A percentile compares a stretch with the other conserved stretches of the same genome.
These are phyloP conservation scores for Hydrotaea diabolus DNA, from an alignment of 2,888 invertebrate genomes.

Conservation along the genomic window DNA sequence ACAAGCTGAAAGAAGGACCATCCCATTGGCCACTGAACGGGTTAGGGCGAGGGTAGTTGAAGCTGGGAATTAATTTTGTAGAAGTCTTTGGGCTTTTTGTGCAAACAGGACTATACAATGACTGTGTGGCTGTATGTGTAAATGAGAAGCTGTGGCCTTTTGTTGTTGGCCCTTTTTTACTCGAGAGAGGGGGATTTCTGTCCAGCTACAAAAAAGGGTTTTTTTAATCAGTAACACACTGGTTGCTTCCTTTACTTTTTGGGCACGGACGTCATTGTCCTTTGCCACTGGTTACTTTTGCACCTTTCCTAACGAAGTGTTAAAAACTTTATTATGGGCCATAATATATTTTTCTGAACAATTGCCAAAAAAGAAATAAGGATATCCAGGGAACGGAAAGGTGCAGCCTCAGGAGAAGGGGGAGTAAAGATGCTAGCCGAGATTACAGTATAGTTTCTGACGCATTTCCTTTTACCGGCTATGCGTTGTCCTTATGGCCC, in stretches of 20 bases:
- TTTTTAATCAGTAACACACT: neutral
- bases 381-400: neutral
- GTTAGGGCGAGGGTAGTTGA: neutral
- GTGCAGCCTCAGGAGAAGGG: neutral
- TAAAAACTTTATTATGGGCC: neutral
- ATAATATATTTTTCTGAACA: neutral
- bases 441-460: conserved; percentile 42
- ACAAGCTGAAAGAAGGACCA: too few relatives aligned
- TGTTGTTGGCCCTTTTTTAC: neutral
- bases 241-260: neutral
- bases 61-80: neutral
- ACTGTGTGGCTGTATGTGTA: too few relatives aligned
- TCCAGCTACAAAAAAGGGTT: neutral
- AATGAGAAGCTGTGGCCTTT: neutral
- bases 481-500: too few relatives aligned
- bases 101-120: neutral
- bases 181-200: neutral
- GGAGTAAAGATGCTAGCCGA: neutral
- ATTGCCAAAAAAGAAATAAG: neutral
- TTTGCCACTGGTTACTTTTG: neutral
- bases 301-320: neutral
- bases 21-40: neutral
- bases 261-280: neutral
- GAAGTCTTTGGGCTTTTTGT: neutral
- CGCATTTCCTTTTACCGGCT: conserved; percentile 41